Percentiles rank a stretch among this genome's conserved stretches.
Conservation (phyloP, 2,113 vertebrate species). For the Sylvia atricapilla region DNA sequence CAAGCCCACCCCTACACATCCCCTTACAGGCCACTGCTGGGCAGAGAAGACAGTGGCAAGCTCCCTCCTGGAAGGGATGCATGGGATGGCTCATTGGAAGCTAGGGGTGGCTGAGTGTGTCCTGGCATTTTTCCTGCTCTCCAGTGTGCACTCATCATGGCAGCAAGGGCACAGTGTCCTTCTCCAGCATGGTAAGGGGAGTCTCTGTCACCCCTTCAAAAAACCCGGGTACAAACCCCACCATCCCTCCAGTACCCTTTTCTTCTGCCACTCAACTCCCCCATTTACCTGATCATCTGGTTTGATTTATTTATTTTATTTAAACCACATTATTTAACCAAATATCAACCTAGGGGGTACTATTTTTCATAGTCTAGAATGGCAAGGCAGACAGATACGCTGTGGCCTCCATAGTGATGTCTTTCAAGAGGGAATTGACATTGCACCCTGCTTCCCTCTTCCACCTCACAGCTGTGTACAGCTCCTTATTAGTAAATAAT, state of each 20-base stretch:
- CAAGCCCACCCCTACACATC: background rate
- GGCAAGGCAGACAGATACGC: background rate
- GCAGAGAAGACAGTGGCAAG: background rate
- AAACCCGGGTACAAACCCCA: background rate
- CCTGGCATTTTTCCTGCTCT: background rate
- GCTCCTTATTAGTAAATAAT: background rate
- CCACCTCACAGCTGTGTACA: background rate
- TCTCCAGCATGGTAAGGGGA: background rate
- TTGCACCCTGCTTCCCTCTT: background rate
- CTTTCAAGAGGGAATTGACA: background rate
- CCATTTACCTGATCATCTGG: background rate
- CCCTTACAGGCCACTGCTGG: accelerated
- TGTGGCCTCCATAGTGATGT: background rate
- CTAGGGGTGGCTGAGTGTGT: background rate
- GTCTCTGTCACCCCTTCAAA: background rate
- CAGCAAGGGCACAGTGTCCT: background rate
- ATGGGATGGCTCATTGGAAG: background rate
- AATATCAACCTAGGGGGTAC: background rate
- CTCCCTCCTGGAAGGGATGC: background rate
- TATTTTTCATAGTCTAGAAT: background rate
- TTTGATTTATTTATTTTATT: background rate
- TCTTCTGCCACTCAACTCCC: background rate
- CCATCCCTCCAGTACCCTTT: background rate
- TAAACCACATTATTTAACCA: background rate
- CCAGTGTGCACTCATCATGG: background rate